Base-by-base conservation (phyloP, 1,140 invertebrate genomes). In the Cyclina sinensis region DNA sequence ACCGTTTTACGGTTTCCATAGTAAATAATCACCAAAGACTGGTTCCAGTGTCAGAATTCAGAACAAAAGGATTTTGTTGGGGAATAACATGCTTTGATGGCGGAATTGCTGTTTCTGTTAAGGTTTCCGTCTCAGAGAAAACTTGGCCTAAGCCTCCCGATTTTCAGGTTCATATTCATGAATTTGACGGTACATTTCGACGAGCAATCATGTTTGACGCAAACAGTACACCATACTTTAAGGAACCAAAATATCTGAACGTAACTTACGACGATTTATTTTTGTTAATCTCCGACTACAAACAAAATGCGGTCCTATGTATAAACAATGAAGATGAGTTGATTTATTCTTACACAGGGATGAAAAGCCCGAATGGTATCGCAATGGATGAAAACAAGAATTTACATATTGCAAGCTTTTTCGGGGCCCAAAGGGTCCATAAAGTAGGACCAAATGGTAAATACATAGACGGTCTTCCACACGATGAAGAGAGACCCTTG, bases 281-380 rank as follows among this genome's bases (percentile, higher is more conserved):
- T 80, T 32, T 87, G 16, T 39, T 87, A 65, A 37, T 87, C 1
- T 87, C 85, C 21, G 85, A 87, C 70, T 87, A 87, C 70, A 87
- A 87, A 70, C 54, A 76, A 12, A 87, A 87, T 37, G 65, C 74
- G 1, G 85, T 87, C 0, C 37, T 87, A 7, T 87, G 85, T 51
- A 80, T 87, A 62, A 87, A 87, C 43, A 87, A 87, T 51, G 85
- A 87, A 48, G 85, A 87, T 24, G 85, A 87, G 46, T 46, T 87
- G 7, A 87, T 87, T 12, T 87, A 79, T 27, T 76, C 85, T 0
- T 87, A 87, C 54, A 11, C 51, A 9, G 85, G 76, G 1, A 87
- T 87, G 59, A 54, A 80, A 46, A 62, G 39, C 16, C 85, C 85
- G 21, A 87, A 87, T 37, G 85, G 85, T 16, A 87, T 87, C n/a